Base-by-base conservation (phyloP, 2,797 vertebrate species). In the Ispidina picta region DNA sequence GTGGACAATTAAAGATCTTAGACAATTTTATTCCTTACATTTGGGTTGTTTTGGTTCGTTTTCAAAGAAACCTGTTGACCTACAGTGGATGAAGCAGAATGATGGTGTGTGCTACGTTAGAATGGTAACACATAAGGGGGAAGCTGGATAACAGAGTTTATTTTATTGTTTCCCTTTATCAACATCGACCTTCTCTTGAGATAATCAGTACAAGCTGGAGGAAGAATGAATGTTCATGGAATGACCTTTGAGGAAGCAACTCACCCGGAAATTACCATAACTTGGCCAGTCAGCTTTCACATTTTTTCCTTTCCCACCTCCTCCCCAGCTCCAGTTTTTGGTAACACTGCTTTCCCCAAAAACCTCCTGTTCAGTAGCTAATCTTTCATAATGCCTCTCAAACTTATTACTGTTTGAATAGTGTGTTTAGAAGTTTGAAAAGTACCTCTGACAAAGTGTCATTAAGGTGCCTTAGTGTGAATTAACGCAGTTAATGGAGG, bases 401-500 rank as follows among this genome's bases (percentile, higher is more conserved):
- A 96, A 96, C 89, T 97, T 97, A 96, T 95, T 95, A 94, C 97
- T 96, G 98, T 98, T 96, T 98, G 97, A 98, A 95, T 94, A 97
- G 97, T 94, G 97, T 97, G 89, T 96, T 96, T 96, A 97, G 97
- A 95, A 97, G 96, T 98, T 91, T 92, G 96, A 92, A 97, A 98
- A 97, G 98, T 98, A 98, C 97, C 97, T 97, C 94, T 98, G 98
- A 98, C 98, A 98, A 98, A 98, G 96, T 98, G 98, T 98, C 98
- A 98, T 98, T 98, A 98, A 98, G 97, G 96, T 98, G 98, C 98
- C 97, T 98, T 93, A 96, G 97, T 98, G 98, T 98, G 98, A 98
- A 98, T 98, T 98, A 97, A 97, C 92, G 58, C 73, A 83, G 96
- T 96, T 98, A 98, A 98, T 97, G 97, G 97, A 98, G 97, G 97